Base-by-base conservation (phyloP, 2,113 vertebrate genomes). In the Guaruba guarouba region DNA sequence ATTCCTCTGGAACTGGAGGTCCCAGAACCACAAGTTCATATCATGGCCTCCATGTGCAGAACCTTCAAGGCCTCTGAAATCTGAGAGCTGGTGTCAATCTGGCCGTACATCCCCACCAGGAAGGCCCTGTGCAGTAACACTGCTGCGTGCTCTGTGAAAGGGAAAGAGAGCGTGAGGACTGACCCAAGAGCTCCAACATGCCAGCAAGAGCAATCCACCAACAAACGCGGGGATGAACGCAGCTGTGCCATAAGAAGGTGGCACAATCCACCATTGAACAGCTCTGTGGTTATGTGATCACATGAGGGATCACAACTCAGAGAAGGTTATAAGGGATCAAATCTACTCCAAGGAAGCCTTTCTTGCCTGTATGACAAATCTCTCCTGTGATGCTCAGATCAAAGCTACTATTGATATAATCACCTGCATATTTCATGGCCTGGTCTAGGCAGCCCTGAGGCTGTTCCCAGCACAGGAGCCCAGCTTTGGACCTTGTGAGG, bases 51-150 rank as follows among this genome's bases (percentile, higher is more conserved):
- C 99, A 99, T 99, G 95, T 99, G 99, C 86, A 99, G 98, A 91
- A 99, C 98, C 93, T 99, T 99, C 98, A 99, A 98, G 33, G 99
- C 99, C 93, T 99, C 99, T 0, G 99, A 98, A 82, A 99, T 99
- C 97, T 99, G 98, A 31, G 99, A 98, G 63, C 99, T 99, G 97
- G 99, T 99, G 97, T 99, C 99, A 1, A 99, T 97, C 97, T 99
- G 99, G 79, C 99, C 98, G 0, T 99, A 99, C 98, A 99, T 99
- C 10, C 99, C 99, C 77, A 99, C 99, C 77, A 99, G 97, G 97
- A 99, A 99, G 2, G 99, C 99, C 35, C 99, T 98, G 97, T 99
- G 99, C 75, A 99, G 98, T 83, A 99, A 76, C 85, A 99, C 98
- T 6, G 99, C 98, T 0, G 99, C 99, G 0, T 99, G 99, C 80